These are phyloP conservation scores for Sinocyclocheilus maitianheensis DNA, from an alignment of 2,113 vertebrate species.

Conservation along the genomic window DNA sequence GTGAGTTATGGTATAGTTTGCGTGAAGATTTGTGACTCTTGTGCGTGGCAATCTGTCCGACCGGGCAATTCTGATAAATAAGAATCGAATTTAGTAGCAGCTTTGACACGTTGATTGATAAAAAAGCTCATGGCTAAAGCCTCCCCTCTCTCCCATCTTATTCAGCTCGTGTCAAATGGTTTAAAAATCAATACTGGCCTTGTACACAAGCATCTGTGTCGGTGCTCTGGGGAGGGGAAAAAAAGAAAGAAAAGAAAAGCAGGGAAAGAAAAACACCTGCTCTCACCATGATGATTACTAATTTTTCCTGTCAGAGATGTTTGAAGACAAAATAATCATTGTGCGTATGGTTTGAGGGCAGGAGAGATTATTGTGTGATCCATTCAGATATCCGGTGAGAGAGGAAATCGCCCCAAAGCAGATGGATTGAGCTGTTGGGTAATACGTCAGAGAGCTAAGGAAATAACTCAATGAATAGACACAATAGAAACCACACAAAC, in stretches of 20 bases:
- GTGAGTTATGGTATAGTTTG: slow-evolving; percentile 47
- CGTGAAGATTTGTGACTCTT: slow-evolving; percentile 56
- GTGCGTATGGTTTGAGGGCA: slow-evolving; percentile 79
- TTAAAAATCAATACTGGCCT: slow-evolving; percentile 94
- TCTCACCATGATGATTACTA: slow-evolving; percentile 81
- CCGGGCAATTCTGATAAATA: slow-evolving; percentile 93
- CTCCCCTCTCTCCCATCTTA: slow-evolving; percentile 87
- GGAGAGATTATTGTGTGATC: slow-evolving; percentile 79
- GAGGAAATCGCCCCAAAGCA: slow-evolving; percentile 77
- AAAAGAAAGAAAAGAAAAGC: slow-evolving; percentile 46
- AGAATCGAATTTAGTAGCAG: slow-evolving; percentile 96
- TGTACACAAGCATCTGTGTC: slow-evolving; percentile 83
- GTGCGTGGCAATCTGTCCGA: slow-evolving; percentile 73
- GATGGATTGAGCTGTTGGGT: slow-evolving; percentile 66
- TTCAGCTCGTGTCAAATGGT: slow-evolving; percentile 93
- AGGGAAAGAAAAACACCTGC: slow-evolving; percentile 81
- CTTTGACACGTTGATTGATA: slow-evolving; percentile 99
- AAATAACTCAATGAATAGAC: slow-evolving; percentile 71
- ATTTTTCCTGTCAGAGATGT: slow-evolving; percentile 89
- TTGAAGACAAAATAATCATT: slow-evolving; percentile 85
- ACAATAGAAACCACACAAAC: slow-evolving; percentile 54
- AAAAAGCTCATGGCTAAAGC: slow-evolving; percentile 93
- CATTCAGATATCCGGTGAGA: slow-evolving; percentile 77
- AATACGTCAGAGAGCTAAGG: slow-evolving; percentile 70
- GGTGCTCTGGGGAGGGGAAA: slow-evolving; percentile 70